Conservation (phyloP, 35 echinoderm and acorn worm genomes). For the Strongylocentrotus purpuratus region DNA sequence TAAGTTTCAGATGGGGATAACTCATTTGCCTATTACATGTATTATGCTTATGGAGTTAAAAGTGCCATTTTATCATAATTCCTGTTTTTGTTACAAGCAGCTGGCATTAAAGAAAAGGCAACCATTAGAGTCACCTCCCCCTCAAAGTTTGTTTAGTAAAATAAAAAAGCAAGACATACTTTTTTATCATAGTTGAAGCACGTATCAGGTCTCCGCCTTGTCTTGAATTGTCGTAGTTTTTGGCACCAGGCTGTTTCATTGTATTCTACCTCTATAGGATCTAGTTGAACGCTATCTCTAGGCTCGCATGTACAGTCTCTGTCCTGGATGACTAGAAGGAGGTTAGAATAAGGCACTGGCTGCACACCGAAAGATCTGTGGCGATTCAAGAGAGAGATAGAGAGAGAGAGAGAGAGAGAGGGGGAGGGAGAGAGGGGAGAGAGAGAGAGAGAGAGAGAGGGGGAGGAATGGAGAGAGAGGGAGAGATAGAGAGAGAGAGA, state of each 20-base stretch:
- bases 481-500: background rate
- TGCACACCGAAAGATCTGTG: slow-evolving; percentile 48
- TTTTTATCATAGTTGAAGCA: slow-evolving; percentile 34
- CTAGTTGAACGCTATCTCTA: background rate
- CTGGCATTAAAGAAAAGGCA: no score
- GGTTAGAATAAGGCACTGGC: slow-evolving; percentile 50
- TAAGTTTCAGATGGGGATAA: no score
- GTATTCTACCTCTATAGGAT: slow-evolving; percentile 43
- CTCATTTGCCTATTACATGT: no score
- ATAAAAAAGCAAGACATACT: background rate
- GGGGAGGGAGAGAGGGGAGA: background rate
- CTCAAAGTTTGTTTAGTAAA: no score
- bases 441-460: no score
- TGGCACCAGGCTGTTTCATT: slow-evolving; percentile 52
- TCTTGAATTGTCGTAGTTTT: slow-evolving; percentile 46
- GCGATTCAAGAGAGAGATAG: background rate
- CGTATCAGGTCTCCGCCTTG: slow-evolving; percentile 38
- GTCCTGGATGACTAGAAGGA: slow-evolving; percentile 48
- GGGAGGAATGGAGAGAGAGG: no score
- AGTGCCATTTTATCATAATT: no score
- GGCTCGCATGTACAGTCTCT: slow-evolving; percentile 26
- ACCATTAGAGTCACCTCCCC: no score
- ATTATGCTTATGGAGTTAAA: no score
- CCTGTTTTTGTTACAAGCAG: no score
- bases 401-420: no score